A percentile compares a stretch with the other conserved stretches of the same genome.
Evolutionary conservation across 1,140 invertebrate genomes (phyloP).

Genomic region (Drosophila burlai): DNA sequence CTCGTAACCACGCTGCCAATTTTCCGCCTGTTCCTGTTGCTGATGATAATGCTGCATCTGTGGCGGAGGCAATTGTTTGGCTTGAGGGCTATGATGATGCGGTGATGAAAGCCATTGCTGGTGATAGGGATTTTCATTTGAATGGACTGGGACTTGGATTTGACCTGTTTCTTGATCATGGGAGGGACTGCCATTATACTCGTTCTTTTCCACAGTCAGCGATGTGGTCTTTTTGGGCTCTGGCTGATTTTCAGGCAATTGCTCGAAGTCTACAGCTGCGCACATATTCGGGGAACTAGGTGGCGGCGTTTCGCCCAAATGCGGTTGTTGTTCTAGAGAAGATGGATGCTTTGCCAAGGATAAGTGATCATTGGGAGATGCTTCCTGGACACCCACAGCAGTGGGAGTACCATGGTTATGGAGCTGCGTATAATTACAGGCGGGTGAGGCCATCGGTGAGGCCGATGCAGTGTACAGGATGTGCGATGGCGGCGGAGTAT

Average conservation of each 20-base stretch:
- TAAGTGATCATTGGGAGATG: constrained; percentile 27
- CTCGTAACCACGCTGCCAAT: constrained; percentile 58
- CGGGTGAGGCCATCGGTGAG: constrained; percentile 78
- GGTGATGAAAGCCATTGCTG: constrained; percentile 60
- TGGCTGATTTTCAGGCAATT: constrained; percentile 43
- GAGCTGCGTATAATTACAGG: constrained; percentile 67
- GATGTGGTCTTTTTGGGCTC: constrained; percentile 20
- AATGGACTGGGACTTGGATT: constrained; percentile 17
- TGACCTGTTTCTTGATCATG: constrained; percentile 30
- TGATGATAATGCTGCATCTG: constrained; percentile 52
- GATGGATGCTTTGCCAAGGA: background rate
- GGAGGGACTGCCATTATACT: constrained; percentile 36
- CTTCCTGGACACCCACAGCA: constrained; percentile 10
- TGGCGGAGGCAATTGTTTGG: constrained; percentile 56
- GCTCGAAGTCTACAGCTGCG: constrained; percentile 66
- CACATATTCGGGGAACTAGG: constrained; percentile 78
- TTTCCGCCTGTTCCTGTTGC: constrained; percentile 31
- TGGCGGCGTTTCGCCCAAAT: constrained; percentile 71
- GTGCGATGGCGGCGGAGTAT: constrained; percentile 70
- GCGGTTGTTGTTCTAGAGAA: constrained; percentile 41
- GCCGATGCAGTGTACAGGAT: constrained; percentile 65
- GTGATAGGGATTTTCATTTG: constrained; percentile 56
- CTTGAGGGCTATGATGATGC: constrained; percentile 69
- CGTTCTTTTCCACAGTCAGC: constrained; percentile 18
- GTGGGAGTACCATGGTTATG: constrained; percentile 46